Conservation (phyloP, 2,888 invertebrate genomes). For the Slavum lentiscoides region DNA sequence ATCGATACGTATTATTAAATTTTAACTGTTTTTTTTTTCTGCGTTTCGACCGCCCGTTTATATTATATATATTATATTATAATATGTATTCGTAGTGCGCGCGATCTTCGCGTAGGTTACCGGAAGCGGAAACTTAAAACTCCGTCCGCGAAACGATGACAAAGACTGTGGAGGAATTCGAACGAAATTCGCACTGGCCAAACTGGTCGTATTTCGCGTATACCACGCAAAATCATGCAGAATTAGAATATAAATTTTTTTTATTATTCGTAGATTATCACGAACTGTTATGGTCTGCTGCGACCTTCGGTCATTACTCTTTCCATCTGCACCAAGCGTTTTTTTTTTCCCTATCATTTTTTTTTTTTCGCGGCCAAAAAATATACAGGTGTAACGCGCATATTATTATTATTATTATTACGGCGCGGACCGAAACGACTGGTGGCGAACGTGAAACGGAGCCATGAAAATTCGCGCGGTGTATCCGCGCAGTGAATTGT, state of each 20-base stretch:
- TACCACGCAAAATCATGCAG: too few relatives aligned
- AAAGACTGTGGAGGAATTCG: neutral
- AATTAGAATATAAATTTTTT: too few relatives aligned
- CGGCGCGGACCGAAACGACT: slow-evolving; percentile 28
- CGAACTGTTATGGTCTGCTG: slow-evolving; percentile 26
- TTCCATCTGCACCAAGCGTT: neutral
- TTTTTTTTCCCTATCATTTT: too few relatives aligned
- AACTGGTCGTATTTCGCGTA: too few relatives aligned
- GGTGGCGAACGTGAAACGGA: slow-evolving; percentile 7
- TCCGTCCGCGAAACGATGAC: neutral
- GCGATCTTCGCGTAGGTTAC: too few relatives aligned
- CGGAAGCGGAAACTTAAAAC: too few relatives aligned
- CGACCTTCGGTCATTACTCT: slow-evolving; percentile 50
- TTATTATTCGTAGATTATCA: too few relatives aligned
- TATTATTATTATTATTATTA: neutral
- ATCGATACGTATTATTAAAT: too few relatives aligned
- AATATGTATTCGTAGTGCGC: too few relatives aligned
- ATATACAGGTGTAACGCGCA: neutral
- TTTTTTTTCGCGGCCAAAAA: neutral
- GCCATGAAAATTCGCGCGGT: slow-evolving; percentile 44
- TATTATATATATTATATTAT: too few relatives aligned
- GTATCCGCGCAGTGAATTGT: neutral
- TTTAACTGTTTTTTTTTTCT: too few relatives aligned
- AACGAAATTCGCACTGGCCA: neutral
- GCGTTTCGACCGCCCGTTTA: neutral